Evolutionary conservation across 2,888 invertebrate species (phyloP), one percentile per base, ranked within the genome.

Genomic region (Neoscelio sp.): DNA sequence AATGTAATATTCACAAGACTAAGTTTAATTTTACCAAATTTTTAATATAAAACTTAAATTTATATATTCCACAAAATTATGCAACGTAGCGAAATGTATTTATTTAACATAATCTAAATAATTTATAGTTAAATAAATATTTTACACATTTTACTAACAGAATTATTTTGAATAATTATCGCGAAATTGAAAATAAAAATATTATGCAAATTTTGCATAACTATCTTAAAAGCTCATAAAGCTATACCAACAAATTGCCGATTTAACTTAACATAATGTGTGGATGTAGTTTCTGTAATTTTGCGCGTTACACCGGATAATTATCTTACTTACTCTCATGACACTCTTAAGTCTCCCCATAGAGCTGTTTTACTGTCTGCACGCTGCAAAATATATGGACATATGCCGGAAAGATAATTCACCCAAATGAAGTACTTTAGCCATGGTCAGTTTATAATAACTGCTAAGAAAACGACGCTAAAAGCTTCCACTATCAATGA

Each of bases 361-460:
- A 68, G 75, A 62, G 67, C 56, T 76, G 75, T 76, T 76, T 76
- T 68, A 76, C 68, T 68, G 68, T 68, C 75, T 75, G 54, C 75
- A 54, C 52, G 62, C 46, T 13, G 75, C 62, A 68, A 75, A 76
- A 76, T 76, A 54, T 76, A 62, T 76, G 68, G 62, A 68, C 54
- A 54, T 68, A 68, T 54, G 62, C 62, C 38, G 42, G 54, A 44
- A 54, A 68, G 60, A 76, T 76, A 76, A 76, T 68, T 76, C 68
- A 76, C 79, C 42, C 60, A 70, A 75, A 71, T 75, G 79, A 75
- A 79, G 70, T 62, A 75, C 65, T 67, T 23, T 35, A 68, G 73
- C 64, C 40, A 46, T 62, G 42, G 50, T 50, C 30, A 67, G 50
- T 62, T 78, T 78, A 67, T 54, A 73, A 62, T 48, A 40, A 54